Base-by-base conservation (phyloP, 2,888 invertebrate genomes). In the Pseudococcus viburni region DNA sequence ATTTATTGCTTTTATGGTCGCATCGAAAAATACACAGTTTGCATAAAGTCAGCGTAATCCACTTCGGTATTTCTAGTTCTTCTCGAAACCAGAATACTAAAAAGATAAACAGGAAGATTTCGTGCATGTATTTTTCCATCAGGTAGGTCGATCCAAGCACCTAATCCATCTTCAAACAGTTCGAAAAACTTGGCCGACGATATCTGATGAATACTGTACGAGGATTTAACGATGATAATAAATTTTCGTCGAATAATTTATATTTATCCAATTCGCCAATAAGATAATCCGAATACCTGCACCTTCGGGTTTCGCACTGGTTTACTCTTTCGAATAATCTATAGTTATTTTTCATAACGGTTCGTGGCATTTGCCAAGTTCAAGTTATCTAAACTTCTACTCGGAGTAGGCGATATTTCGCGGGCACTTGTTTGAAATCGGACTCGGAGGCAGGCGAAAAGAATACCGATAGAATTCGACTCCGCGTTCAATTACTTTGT, bases 21-120 rank as follows among this genome's bases (percentile, higher is more conserved):
- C 42, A 42, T 42, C 8, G 42, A 42, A 42, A 42, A 42, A 42
- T 42, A 8, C 42, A 7, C 42, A 6, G 9, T 42, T 42, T 42
- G 9, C 42, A 42, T 6, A 42, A 7, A 42, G 0, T 42, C 26
- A 33, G 26, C 26, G 42, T 42, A 42, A 42, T 42, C 42, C 42
- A 42, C 42, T 42, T 33, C 26, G 26, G 26, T 3, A 33, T 33
- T 33, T 33, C 55, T 42, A 8, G 77, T 26, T n/a, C 5, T 42
- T 77, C n/a, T 55, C 68, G 11, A 68, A 68, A 68, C 68, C 22
- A 17, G 77, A 77, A 77, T 77, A 42, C 6, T 77, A 77, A 77
- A 77, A 9, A 39, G 42, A 77, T 77, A 12, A 42, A 42, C 26
- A 33, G 26, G 42, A 42, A 9, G 9, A 42, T 42, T 7, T 9